These are phyloP conservation scores for Tyrannus savana DNA, from an alignment of 2,113 vertebrate species.

Conservation along the genomic window DNA sequence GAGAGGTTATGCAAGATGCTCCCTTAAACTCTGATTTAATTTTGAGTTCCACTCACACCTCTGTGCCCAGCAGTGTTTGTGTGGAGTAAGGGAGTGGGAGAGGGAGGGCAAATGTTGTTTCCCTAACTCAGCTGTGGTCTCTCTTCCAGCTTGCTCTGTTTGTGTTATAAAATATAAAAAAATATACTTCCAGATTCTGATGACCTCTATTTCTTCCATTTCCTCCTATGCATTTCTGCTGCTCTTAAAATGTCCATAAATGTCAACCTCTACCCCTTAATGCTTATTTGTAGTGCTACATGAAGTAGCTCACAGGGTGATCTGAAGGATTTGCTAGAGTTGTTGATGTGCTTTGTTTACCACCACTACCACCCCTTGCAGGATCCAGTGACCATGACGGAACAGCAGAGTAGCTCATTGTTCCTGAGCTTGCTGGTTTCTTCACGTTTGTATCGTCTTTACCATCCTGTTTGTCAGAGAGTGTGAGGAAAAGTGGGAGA, in stretches of 20 bases:
- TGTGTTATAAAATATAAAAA: not conserved
- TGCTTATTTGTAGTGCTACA: not conserved
- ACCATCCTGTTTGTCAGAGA: not conserved
- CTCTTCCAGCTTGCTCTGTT: not conserved
- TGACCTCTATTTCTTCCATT: not conserved
- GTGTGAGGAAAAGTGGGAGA: not conserved
- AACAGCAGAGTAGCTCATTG: not conserved
- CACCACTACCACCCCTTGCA: not conserved
- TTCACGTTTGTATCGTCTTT: not conserved
- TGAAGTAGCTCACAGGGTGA: not conserved
- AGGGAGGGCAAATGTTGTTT: not conserved
- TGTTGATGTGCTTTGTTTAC: not conserved
- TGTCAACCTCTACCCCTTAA: not conserved
- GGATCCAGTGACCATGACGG: not conserved
- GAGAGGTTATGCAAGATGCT: not conserved
- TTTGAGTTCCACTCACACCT: not conserved
- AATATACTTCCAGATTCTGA: not conserved
- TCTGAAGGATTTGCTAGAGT: not conserved
- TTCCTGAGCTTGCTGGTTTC: not conserved
- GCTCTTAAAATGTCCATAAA: not conserved
- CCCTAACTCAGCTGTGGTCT: not conserved
- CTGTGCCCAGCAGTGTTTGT: not conserved
- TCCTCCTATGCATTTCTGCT: not conserved
- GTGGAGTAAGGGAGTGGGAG: not conserved
- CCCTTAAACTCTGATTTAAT: not conserved